Conservation (phyloP, 2,113 vertebrate genomes). For the Emydura subglobosa region DNA sequence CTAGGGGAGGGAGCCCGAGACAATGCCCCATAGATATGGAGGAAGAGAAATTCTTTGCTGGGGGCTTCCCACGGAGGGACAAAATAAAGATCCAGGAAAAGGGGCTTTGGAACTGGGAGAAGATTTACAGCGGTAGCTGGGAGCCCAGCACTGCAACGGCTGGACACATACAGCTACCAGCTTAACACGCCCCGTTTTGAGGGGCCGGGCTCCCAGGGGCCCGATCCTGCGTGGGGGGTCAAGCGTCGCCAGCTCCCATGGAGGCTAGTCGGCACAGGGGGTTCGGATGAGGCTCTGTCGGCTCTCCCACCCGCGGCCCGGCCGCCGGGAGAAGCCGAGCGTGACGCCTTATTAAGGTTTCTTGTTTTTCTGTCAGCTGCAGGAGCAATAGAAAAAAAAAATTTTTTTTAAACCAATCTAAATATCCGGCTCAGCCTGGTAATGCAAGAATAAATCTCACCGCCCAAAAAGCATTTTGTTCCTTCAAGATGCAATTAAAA, state of each 20-base stretch:
- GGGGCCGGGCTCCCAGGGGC: not conserved
- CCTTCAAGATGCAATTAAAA: slow-evolving; percentile 74
- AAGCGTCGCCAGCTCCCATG: not conserved
- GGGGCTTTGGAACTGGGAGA: not conserved
- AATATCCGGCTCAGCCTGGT: slow-evolving; percentile 39
- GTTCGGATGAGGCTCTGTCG: not conserved
- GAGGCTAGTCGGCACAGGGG: rapidly evolving
- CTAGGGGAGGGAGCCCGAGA: not conserved
- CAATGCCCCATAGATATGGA: no score
- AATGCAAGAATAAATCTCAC: slow-evolving; percentile 68
- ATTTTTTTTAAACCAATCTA: slow-evolving; percentile 51
- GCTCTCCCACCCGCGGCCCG: not conserved
- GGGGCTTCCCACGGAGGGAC: not conserved
- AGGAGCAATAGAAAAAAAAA: slow-evolving; percentile 8
- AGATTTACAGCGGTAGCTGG: not conserved
- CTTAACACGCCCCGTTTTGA: not conserved
- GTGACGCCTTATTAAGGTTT: not conserved
- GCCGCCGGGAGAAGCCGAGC: rapidly evolving
- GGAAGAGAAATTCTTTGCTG: not conserved
- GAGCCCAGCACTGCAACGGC: not conserved
- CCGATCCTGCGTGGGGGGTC: rapidly evolving
- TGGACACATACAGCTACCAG: not conserved
- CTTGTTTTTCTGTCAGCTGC: not conserved
- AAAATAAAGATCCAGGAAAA: not conserved
- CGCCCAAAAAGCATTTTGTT: slow-evolving; percentile 62